Percentiles rank a stretch among this genome's conserved stretches.
phyloP scores from a whole-genome alignment of 2,888 invertebrate species.

The Axea sp. region DNA sequence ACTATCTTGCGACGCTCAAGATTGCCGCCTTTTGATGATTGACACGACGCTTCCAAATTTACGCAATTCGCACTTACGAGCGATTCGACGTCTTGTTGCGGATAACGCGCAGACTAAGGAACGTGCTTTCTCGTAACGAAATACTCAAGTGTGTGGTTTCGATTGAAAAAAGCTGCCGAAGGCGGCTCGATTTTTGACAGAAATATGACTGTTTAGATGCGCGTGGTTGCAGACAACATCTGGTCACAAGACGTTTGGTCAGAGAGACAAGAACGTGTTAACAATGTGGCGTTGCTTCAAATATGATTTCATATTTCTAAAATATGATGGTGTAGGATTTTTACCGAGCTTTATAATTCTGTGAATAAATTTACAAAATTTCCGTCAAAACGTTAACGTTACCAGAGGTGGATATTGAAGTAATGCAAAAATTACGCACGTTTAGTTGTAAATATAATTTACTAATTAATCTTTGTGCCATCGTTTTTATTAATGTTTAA shows the following conservation, averaged over 20 bases:
- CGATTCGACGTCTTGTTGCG: not conserved
- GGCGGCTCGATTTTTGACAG: not conserved
- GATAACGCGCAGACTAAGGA: not conserved
- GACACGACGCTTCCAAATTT: constrained; percentile 60
- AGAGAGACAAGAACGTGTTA: constrained; percentile 6
- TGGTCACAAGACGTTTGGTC: constrained; percentile 23
- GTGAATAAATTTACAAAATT: no score
- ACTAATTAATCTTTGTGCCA: no score
- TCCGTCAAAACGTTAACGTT: no score
- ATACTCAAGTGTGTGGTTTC: no score
- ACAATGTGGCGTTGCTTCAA: constrained; percentile 8
- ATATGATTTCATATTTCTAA: no score
- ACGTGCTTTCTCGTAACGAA: no score
- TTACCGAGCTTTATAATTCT: no score
- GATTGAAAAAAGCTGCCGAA: not conserved
- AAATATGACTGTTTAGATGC: constrained; percentile 1
- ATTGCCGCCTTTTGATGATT: constrained; percentile 71
- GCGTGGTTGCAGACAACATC: constrained; percentile 2
- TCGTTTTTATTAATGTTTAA: no score
- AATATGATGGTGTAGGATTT: no score
- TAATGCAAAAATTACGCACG: no score
- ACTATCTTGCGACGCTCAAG: constrained; percentile 61
- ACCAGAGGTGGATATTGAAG: no score
- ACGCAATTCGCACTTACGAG: constrained; percentile 9
- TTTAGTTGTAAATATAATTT: no score